phyloP scores from a whole-genome alignment of 2,888 invertebrate species.

The Agriotes lineatus region DNA sequence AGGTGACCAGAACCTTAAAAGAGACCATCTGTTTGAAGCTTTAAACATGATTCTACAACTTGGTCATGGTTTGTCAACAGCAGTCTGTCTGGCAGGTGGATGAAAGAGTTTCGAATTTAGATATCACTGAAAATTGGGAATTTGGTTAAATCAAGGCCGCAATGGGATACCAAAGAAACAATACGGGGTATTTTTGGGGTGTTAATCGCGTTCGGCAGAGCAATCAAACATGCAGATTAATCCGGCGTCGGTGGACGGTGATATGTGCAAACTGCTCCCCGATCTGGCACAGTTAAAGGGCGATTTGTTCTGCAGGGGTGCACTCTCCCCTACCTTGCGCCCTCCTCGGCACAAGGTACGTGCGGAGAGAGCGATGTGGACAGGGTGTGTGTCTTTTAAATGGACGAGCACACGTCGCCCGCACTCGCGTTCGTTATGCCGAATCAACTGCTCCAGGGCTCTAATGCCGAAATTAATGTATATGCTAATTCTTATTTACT shows the following conservation, averaged over 20 bases:
- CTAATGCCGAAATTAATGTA: constrained; percentile 46
- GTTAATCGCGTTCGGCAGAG: constrained; percentile 22
- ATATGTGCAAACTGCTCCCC: constrained; percentile 55
- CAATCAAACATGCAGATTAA: constrained; percentile 60
- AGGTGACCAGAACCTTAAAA: too few species aligned
- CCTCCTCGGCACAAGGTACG: constrained; percentile 44
- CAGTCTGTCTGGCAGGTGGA: too few species aligned
- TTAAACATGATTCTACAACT: too few species aligned
- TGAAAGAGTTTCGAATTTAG: too few species aligned
- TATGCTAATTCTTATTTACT: constrained; percentile 46
- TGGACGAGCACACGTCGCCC: constrained; percentile 32
- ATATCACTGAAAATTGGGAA: too few species aligned
- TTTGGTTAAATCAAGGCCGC: too few species aligned
- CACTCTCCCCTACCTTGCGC: constrained; percentile 48
- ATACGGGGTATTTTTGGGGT: not conserved
- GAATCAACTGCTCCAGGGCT: constrained; percentile 33
- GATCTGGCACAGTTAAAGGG: constrained; percentile 60
- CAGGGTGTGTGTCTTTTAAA: constrained; percentile 32
- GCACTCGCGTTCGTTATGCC: constrained; percentile 34
- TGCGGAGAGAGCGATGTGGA: constrained; percentile 10
- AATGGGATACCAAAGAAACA: too few species aligned
- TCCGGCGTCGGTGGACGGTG: constrained; percentile 51
- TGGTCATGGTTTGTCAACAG: too few species aligned
- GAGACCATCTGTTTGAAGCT: too few species aligned
- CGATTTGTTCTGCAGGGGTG: constrained; percentile 62